phyloP scores from a whole-genome alignment of 1,140 invertebrate species.

The Calephelis virginiensis region DNA sequence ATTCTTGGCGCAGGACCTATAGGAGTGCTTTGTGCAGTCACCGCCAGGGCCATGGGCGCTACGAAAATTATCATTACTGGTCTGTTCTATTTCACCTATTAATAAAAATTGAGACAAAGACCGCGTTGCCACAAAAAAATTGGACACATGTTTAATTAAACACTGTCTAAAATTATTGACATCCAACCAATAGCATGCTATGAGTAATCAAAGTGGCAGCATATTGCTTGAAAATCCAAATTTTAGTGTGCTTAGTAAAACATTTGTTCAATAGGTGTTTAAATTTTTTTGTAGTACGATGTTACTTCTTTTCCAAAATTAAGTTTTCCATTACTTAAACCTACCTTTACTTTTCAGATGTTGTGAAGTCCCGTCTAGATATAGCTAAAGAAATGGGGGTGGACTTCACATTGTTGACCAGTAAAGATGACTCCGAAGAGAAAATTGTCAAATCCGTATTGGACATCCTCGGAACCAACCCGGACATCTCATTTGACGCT shows the following conservation, averaged over 20 bases:
- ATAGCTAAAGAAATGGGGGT: slow-evolving; percentile 91
- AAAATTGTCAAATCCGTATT: slow-evolving; percentile 82
- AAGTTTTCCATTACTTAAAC: too few relatives aligned
- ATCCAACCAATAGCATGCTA: too few relatives aligned
- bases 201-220: too few relatives aligned
- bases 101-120: neutral
- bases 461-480: slow-evolving; percentile 81
- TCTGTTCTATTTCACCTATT: slow-evolving; percentile 43
- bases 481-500: slow-evolving; percentile 92
- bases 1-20: slow-evolving; percentile 96
- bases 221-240: too few relatives aligned
- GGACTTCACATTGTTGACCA: slow-evolving; percentile 82
- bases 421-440: slow-evolving; percentile 78
- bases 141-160: too few relatives aligned
- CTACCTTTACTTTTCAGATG: slow-evolving; percentile 78
- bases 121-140: too few relatives aligned
- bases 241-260: too few relatives aligned
- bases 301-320: too few relatives aligned
- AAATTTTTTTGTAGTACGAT: too few relatives aligned
- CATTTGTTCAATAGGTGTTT: too few relatives aligned
- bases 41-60: slow-evolving; percentile 83
- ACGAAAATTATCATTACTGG: slow-evolving; percentile 90
- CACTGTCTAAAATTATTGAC: too few relatives aligned
- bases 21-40: slow-evolving; percentile 91
- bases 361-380: slow-evolving; percentile 85